These are phyloP conservation scores for Apoderus coryli DNA, from an alignment of 2,888 invertebrate species.

Conservation along the genomic window DNA sequence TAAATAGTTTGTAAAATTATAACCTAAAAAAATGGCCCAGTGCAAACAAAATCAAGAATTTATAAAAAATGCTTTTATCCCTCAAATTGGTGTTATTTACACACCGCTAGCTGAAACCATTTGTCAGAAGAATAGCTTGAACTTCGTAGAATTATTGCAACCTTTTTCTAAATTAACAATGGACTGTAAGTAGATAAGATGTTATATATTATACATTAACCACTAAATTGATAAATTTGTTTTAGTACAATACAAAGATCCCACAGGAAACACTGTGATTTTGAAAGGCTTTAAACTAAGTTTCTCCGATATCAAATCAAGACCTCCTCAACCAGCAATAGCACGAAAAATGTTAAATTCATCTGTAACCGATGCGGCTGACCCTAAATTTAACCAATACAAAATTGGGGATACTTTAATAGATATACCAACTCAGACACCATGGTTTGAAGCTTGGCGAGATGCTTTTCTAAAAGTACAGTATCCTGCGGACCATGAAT, in stretches of 20 bases:
- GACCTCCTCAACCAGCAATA: constrained; percentile 66
- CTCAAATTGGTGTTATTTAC: constrained; percentile 73
- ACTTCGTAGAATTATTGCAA: constrained; percentile 78
- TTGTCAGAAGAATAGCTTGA: constrained; percentile 81
- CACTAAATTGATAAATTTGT: constrained; percentile 10
- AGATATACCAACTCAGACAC: constrained; percentile 60
- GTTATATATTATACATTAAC: constrained; percentile 4
- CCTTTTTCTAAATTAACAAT: constrained; percentile 69
- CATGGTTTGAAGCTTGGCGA: constrained; percentile 95
- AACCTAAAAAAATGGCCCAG: constrained; percentile 38
- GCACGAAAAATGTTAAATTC: constrained; percentile 69
- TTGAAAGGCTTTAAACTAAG: constrained; percentile 65
- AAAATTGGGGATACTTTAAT: constrained; percentile 38
- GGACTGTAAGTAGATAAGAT: constrained; percentile 42
- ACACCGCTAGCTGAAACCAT: constrained; percentile 70
- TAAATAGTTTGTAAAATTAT: not conserved
- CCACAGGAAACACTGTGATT: constrained; percentile 55
- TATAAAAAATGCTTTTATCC: constrained; percentile 80
- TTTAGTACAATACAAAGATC: constrained; percentile 71
- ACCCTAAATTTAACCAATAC: constrained; percentile 20
- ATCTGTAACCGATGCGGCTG: constrained; percentile 28
- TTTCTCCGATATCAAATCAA: constrained; percentile 67
- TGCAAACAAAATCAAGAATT: constrained; percentile 66
- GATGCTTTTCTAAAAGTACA: constrained; percentile 79
- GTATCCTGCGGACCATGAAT: constrained; percentile 91